Evolutionary conservation across 37 sponge, comb jelly and placozoan genomes (phyloP).

Genomic region (Spongilla lacustris): DNA sequence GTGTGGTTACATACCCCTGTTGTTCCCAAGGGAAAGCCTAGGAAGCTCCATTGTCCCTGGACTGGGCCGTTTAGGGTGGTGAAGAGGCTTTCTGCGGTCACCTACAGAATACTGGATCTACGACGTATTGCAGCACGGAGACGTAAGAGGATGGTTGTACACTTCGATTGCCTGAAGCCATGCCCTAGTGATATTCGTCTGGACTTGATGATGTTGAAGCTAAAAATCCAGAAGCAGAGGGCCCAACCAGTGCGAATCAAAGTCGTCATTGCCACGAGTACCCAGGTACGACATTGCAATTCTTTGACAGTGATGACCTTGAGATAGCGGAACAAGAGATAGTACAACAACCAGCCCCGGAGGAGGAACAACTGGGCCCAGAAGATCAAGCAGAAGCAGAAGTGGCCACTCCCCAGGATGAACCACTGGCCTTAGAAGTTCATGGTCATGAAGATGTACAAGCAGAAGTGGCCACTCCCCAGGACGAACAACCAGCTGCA

Average conservation of each 20-base stretch:
- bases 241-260: not conserved
- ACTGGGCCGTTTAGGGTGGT: constrained; percentile 28
- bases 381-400: not conserved
- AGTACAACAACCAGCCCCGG: not conserved
- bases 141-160: constrained; percentile 8
- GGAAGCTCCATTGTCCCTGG: constrained; percentile 37
- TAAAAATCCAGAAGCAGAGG: not conserved
- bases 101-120: constrained; percentile 13
- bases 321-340: not conserved
- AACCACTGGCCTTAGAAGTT: no score
- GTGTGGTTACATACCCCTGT: constrained; percentile 28
- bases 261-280: not conserved
- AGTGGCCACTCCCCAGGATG: not conserved
- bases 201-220: not conserved
- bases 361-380: no score
- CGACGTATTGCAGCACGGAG: not conserved
- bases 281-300: not conserved
- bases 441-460: no score
- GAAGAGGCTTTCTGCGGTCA: not conserved
- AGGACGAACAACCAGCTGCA: not conserved
- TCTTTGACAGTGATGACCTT: not conserved
- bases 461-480: no score
- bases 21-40: constrained; percentile 5
- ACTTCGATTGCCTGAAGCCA: constrained; percentile 26
- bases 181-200: not conserved